Evolutionary conservation across 1,140 invertebrate species (phyloP).

Genomic region (Cydia splendana): DNA sequence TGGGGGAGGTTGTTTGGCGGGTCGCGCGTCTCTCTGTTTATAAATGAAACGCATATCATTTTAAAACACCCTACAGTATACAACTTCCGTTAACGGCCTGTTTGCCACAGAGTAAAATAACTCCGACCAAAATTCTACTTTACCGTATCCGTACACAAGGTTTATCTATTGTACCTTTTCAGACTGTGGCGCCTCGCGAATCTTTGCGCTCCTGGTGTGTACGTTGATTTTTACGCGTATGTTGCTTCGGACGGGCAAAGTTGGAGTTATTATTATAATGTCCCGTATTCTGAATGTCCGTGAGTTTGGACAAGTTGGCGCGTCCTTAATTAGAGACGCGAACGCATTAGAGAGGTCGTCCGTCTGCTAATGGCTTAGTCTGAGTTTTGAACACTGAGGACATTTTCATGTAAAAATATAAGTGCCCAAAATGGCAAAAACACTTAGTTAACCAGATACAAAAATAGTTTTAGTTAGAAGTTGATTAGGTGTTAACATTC

Average conservation of each 20-base stretch:
- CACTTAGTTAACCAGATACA: too few species aligned
- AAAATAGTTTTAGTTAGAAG: too few species aligned
- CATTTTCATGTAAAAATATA: neutral
- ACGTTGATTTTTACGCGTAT: slow-evolving; percentile 46
- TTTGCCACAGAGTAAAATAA: slow-evolving; percentile 38
- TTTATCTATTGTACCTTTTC: slow-evolving; percentile 12
- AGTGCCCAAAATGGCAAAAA: neutral
- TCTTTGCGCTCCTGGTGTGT: slow-evolving; percentile 36
- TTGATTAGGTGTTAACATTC: too few species aligned
- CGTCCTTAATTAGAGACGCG: slow-evolving; percentile 48
- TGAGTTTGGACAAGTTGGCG: slow-evolving; percentile 47
- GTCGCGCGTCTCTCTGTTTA: slow-evolving; percentile 68
- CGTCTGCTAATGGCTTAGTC: slow-evolving; percentile 38
- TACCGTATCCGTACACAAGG: neutral
- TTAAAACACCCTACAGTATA: slow-evolving; percentile 61
- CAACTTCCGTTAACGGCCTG: slow-evolving; percentile 38
- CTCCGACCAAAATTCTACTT: neutral
- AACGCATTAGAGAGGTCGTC: slow-evolving; percentile 40
- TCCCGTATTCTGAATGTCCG: slow-evolving; percentile 42
- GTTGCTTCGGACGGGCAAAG: slow-evolving; percentile 47
- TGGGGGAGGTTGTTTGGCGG: slow-evolving; percentile 71
- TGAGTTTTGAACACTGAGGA: slow-evolving; percentile 2
- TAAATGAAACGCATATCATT: slow-evolving; percentile 77
- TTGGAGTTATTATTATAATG: slow-evolving; percentile 57
- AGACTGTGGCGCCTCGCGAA: slow-evolving; percentile 40